Base-by-base conservation (phyloP, 2,113 vertebrate genomes). In the Vireo altiloquus region DNA sequence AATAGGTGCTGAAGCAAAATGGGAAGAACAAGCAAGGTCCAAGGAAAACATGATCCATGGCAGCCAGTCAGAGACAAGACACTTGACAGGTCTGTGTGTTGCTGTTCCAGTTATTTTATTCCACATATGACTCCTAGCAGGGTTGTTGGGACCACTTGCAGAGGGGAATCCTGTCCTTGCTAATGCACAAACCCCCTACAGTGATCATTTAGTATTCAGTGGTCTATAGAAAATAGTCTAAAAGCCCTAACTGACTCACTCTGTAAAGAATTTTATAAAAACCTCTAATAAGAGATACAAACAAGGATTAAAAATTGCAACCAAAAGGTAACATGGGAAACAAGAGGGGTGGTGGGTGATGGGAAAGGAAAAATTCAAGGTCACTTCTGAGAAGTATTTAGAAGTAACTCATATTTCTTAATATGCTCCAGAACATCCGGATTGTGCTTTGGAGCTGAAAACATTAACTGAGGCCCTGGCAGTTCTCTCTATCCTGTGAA, bases 131-230 rank as follows among this genome's bases (percentile, higher is more conserved):
- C 9, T 59, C 24, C 37, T 56, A 70, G n/a, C 12, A 72, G 28
- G 24, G 19, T 49, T 28, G 4, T 37, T 2, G 1, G n/a, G 47
- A 59, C 16, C 28, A 19, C 8, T 39, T n/a, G 6, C 5, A 40
- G 16, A 22, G 12, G 0, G 0, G 14, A 44, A 13, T 79, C 30
- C 35, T 59, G 6, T 23, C 40, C 82, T 49, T 56, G 27, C 11
- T 76, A 64, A 47, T 15, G 22, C 46, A 42, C 27, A 64, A 69
- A 56, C 13, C 3, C 3, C 5, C 0, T 30, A 11, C 1, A 59
- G 33, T 15, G 24, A 56, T 13, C 3, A 49, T 69, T 74, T 61
- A 65, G 11, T 28, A 8, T 81, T 72, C 37, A 46, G 46, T 24
- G 23, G 2, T 40, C 33, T 65, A 6, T 6, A n/a, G 33, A 40